Percentiles rank a stretch among this genome's conserved stretches.
Evolutionary conservation across 2,113 vertebrate species (phyloP).

Genomic region (Lepus timidus): DNA sequence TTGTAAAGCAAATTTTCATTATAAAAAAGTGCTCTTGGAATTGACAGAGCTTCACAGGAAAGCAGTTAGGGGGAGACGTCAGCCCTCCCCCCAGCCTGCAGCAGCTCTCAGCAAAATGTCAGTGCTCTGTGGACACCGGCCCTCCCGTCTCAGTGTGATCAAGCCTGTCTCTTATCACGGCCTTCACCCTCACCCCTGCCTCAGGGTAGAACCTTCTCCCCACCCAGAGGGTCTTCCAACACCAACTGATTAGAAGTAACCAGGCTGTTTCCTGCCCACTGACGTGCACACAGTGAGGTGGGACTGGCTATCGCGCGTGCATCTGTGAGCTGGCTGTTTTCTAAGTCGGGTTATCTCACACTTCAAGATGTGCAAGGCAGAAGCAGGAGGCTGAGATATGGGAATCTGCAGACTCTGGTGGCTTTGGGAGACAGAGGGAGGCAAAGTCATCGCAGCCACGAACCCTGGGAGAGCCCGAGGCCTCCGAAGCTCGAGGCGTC

Average conservation of each 20-base stretch:
- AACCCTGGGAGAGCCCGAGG: no score
- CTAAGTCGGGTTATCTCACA: not conserved
- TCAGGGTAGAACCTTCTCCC: not conserved
- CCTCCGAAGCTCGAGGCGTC: not conserved
- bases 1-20: not conserved
- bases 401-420: not conserved
- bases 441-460: not conserved
- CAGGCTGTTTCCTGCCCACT: no score
- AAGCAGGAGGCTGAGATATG: not conserved
- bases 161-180: not conserved
- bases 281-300: accelerated
- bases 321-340: no score
- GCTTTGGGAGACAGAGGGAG: not conserved
- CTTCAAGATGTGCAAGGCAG: not conserved
- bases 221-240: not conserved
- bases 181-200: not conserved
- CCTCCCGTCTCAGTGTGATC: not conserved
- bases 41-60: not conserved
- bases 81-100: no score
- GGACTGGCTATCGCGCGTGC: no score
- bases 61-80: not conserved
- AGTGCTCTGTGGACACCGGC: no score
- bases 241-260: no score
- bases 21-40: not conserved
- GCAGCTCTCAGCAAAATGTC: no score